Evolutionary conservation across 2,797 vertebrate genomes (phyloP), one percentile per base, ranked within the genome.

Genomic region (Hoplostethus atlanticus): DNA sequence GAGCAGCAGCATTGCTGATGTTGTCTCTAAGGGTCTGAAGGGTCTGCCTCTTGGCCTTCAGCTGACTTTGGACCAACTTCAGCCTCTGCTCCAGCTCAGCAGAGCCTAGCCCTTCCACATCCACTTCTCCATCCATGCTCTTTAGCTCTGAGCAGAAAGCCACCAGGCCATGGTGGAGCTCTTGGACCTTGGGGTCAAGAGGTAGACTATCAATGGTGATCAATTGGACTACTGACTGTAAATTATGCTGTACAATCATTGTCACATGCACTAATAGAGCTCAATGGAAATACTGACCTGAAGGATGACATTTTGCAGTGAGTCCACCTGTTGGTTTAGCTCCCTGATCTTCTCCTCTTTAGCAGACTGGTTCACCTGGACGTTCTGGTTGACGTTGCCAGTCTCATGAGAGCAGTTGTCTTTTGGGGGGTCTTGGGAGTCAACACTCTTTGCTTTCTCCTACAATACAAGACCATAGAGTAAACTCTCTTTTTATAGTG

Each of bases 251-350:
- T 28, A 28, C 28, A 28, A 2, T 28, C 28, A 28, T 28, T 28
- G 15, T 67, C 9, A 6, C 13, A 31, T 51, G 34, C 12, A 15
- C 10, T 54, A n/a, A n/a, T 13, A 58, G 12, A 4, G 10, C n/a
- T 59, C 16, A 59, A 16, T 4, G 52, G 8, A 71, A 16, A 60
- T 52, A n/a, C 9, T 28, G 16, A 95, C 95, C 93, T 95, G 93
- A 7, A 88, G 73, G 68, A 95, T 91, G 74, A 92, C 88, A 15
- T 92, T 92, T 80, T 94, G 89, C 3, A 95, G 84, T 0, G 89
- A 94, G 28, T 92, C 93, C 81, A 95, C 90, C 71, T 94, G 93
- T 61, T 92, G 91, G 44, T 93, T 93, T n/a, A 95, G 65, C 62
- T 94, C 91, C 31, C 38, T 86, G 69, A 95, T 93, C 73, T 94